Conservation (phyloP, 2,888 invertebrate species). For the Ptychoptera albimana region DNA sequence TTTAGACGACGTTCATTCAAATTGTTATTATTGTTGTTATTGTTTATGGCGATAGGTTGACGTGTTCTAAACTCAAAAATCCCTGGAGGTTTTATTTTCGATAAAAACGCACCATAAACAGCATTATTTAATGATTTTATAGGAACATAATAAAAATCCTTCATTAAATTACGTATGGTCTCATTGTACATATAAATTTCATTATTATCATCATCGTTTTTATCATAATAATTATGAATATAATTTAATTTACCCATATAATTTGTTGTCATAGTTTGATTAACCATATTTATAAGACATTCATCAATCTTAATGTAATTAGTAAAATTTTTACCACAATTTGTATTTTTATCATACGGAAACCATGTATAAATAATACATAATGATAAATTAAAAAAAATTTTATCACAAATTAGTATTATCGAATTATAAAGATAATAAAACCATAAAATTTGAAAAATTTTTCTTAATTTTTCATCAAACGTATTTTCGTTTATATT, state of each 20-base stretch:
- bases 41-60: background rate
- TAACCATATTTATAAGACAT: slow-evolving; percentile 1
- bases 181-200: background rate
- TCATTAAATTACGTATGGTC: background rate
- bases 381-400: background rate
- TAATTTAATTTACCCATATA: no score
- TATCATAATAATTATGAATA: background rate
- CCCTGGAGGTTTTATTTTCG: slow-evolving; percentile 6
- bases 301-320: slow-evolving; percentile 7
- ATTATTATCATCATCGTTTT: background rate
- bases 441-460: slow-evolving; percentile 6
- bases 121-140: no score
- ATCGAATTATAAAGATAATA: slow-evolving; percentile 8
- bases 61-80: slow-evolving; percentile 4
- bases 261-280: background rate
- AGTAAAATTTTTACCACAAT: slow-evolving; percentile 5
- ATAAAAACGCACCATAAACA: background rate
- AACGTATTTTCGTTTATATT: background rate
- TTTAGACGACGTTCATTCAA: background rate
- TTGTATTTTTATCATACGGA: slow-evolving; percentile 5
- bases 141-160: background rate
- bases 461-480: background rate
- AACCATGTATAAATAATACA: slow-evolving; percentile 8
- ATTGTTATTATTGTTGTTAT: background rate
- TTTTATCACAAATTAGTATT: slow-evolving; percentile 4